Evolutionary conservation across 2,113 vertebrate genomes (phyloP).

Genomic region (Naja naja): DNA sequence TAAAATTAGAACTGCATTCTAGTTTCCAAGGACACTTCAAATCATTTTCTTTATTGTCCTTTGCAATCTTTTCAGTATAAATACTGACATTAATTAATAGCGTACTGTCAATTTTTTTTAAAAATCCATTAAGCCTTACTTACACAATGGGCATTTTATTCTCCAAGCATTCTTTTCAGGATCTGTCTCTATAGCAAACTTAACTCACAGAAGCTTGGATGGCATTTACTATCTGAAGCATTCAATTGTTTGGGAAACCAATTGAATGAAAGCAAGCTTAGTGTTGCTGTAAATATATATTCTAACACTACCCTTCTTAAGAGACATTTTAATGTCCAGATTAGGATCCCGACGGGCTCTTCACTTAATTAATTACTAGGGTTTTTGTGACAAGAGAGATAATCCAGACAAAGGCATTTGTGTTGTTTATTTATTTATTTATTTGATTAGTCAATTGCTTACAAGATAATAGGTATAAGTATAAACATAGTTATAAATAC

Average conservation of each 20-base stretch:
- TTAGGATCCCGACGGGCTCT: constrained; percentile 85
- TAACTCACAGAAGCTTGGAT: constrained; percentile 69
- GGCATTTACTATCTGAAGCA: constrained; percentile 74
- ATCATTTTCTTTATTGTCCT: constrained; percentile 80
- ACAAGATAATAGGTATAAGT: too few relatives aligned
- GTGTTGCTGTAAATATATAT: constrained; percentile 70
- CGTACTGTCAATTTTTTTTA: constrained; percentile 62
- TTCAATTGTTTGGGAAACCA: constrained; percentile 75
- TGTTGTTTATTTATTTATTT: too few relatives aligned
- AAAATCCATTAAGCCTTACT: constrained; percentile 64
- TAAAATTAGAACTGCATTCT: constrained; percentile 71
- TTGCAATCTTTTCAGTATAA: constrained; percentile 76
- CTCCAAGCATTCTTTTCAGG: constrained; percentile 65
- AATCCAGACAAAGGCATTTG: constrained; percentile 74
- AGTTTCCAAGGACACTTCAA: constrained; percentile 82
- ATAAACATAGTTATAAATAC: too few relatives aligned
- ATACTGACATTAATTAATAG: constrained; percentile 77
- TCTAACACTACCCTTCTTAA: constrained; percentile 71
- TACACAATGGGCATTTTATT: constrained; percentile 70
- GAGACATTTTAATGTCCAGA: constrained; percentile 77
- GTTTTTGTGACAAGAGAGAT: constrained; percentile 64
- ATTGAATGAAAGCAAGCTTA: constrained; percentile 73
- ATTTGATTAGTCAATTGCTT: too few relatives aligned
- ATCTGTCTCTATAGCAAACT: constrained; percentile 65
- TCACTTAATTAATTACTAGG: constrained; percentile 78